Evolutionary conservation across 2,113 vertebrate genomes (phyloP).

Genomic region (Mustelus asterias): DNA sequence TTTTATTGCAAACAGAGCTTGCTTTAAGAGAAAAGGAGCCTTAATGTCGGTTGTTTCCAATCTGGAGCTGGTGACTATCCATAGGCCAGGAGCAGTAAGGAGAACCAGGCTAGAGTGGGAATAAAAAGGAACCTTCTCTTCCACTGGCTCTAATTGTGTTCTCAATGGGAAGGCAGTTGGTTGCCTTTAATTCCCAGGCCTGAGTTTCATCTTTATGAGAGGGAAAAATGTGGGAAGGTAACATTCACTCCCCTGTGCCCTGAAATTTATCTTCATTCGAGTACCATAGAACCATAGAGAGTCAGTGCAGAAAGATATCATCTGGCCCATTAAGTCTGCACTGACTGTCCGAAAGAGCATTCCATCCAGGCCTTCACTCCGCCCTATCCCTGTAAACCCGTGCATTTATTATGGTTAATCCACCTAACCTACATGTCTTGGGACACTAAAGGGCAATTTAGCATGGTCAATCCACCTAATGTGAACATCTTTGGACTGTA

Average conservation of each 20-base stretch:
- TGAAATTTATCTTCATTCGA: not conserved
- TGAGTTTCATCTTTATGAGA: not conserved
- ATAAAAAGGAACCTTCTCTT: not conserved
- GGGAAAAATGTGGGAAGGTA: not conserved
- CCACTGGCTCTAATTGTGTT: not conserved
- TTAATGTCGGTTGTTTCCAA: not conserved
- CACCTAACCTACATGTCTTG: too few relatives aligned
- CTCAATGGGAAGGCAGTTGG: not conserved
- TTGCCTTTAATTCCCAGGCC: not conserved
- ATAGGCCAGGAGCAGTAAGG: not conserved
- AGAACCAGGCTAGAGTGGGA: not conserved
- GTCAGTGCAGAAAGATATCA: too few relatives aligned
- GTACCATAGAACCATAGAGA: not conserved
- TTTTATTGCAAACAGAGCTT: too few relatives aligned
- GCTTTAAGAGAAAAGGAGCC: not conserved
- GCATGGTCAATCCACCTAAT: too few relatives aligned
- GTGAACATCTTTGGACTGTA: too few relatives aligned
- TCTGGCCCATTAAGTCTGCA: too few relatives aligned
- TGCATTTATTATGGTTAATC: too few relatives aligned
- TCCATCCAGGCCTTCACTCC: too few relatives aligned
- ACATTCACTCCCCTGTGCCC: not conserved
- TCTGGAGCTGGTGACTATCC: not conserved
- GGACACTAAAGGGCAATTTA: too few relatives aligned
- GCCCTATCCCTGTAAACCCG: too few relatives aligned
- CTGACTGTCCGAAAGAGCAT: too few relatives aligned